A percentile compares a stretch with the other conserved stretches of the same genome.
phyloP scores from a whole-genome alignment of 2,888 invertebrate species.

The Caenorhabditis virilis region DNA sequence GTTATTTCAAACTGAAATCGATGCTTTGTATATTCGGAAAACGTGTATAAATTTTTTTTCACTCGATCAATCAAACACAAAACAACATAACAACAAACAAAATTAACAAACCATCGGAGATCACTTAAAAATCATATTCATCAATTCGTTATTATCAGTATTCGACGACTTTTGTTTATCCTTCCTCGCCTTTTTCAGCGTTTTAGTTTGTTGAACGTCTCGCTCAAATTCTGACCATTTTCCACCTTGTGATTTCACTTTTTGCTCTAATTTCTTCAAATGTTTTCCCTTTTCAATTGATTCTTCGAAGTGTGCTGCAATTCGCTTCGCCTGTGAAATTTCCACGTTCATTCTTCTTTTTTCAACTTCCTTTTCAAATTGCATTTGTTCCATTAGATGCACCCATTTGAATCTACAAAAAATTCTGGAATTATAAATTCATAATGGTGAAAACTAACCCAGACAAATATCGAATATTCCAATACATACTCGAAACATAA shows the following conservation, averaged over 20 bases:
- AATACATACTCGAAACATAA: slow-evolving; percentile 85
- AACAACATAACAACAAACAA: slow-evolving; percentile 11
- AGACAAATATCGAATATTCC: slow-evolving; percentile 94
- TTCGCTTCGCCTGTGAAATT: slow-evolving; percentile 78
- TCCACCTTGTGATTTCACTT: slow-evolving; percentile 62
- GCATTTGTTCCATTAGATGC: slow-evolving; percentile 88
- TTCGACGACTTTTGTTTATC: slow-evolving; percentile 25
- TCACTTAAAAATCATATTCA: slow-evolving; percentile 53
- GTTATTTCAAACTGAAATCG: not conserved
- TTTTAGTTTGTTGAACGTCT: slow-evolving; percentile 59
- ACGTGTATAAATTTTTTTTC: not conserved
- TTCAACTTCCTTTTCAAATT: slow-evolving; percentile 87
- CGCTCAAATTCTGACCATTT: slow-evolving; percentile 61
- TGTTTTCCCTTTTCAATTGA: slow-evolving; percentile 69
- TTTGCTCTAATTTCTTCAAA: slow-evolving; percentile 64
- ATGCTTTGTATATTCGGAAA: not conserved
- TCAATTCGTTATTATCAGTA: slow-evolving; percentile 37
- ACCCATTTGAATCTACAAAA: slow-evolving; percentile 97
- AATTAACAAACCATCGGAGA: slow-evolving; percentile 1
- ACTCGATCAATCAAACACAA: slow-evolving; percentile 1
- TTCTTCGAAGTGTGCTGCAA: slow-evolving; percentile 83
- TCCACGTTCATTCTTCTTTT: slow-evolving; percentile 76
- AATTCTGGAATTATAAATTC: too few species aligned
- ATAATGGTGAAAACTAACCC: too few species aligned
- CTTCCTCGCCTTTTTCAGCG: slow-evolving; percentile 36